Evolutionary conservation across 1,140 invertebrate species (phyloP), one percentile per base, ranked within the genome.

Genomic region (Metopolophium dirhodum): DNA sequence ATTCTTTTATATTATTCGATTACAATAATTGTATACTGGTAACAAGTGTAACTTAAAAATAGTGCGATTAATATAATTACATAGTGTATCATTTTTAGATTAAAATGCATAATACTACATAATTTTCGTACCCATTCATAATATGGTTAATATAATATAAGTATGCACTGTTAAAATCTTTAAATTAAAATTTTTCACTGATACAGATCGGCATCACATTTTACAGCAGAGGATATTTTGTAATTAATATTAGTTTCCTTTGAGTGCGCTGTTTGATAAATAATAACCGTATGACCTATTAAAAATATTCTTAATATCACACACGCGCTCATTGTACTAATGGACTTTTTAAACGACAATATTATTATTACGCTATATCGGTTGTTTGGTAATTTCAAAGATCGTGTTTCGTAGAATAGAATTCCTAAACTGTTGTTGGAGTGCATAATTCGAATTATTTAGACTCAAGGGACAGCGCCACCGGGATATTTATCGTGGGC

Each of bases 391-490:
- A 35, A 51, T 54, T 88, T 88, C 30, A 45, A 51, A n/a, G 47
- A 49, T 88, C 47, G n/a, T 35, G 87, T 90, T 90, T 90, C 54
- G n/a, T 90, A 68, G 51, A 90, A 57, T 41, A 82, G 47, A 91
- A 91, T 91, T 77, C 68, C 90, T n/a, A 49, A 77, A 51, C 45
- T 35, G 41, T 91, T n/a, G 61, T 82, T 61, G 18, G 68, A 68
- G 68, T 91, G 68, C 90, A 91, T 91, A 91, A 77, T 82, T 91
- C 90, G 90, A 82, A 91, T 91, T 91, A 91, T 91, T 77, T 77
- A n/a, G 45, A 18, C 45, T 35, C 90, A 11, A 82, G 90, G 90
- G 57, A 82, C 68, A 91, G 68, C 45, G 90, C 68, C 68, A 77
- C 90, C 20, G 90, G 68, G 68, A 91, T 91, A 82, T 91, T 91